Percentiles rank a stretch among this genome's conserved stretches.
Conservation (phyloP, 37 sponge, comb jelly and placozoan genomes). For the Beroe ovata region DNA sequence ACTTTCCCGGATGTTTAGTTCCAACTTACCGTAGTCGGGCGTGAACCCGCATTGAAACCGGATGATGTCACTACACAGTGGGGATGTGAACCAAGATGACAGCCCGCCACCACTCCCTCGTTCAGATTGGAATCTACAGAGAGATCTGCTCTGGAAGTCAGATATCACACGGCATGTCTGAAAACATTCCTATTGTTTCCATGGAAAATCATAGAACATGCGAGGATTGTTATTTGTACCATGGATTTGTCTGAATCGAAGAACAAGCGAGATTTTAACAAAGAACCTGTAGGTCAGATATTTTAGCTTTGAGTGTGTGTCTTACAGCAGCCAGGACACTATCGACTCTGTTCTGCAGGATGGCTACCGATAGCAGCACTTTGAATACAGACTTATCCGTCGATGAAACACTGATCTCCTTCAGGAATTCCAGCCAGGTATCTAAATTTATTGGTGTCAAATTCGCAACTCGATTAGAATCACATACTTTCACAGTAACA, state of each 20-base stretch:
- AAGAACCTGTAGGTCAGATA: conserved; percentile 19
- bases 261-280: too few species aligned
- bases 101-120: not conserved
- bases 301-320: conserved; percentile 61
- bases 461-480: too few species aligned
- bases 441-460: not conserved
- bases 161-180: conserved; percentile 31
- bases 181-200: not conserved
- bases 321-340: conserved; percentile 10
- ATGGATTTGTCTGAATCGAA: too few species aligned
- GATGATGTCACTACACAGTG: not conserved
- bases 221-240: too few species aligned
- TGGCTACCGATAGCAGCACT: not conserved
- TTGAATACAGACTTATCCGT: conserved; percentile 19
- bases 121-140: not conserved
- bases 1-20: too few species aligned
- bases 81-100: conserved; percentile 2
- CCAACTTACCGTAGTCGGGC: conserved; percentile 1
- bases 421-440: conserved; percentile 29
- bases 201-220: too few species aligned
- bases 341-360: conserved; percentile 3
- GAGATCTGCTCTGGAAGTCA: conserved; percentile 10
- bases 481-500: not conserved
- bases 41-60: not conserved
- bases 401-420: conserved; percentile 13